A percentile compares a stretch with the other conserved stretches of the same genome.
phyloP scores from a whole-genome alignment of 2,797 vertebrate genomes.

The Coreius guichenoti region DNA sequence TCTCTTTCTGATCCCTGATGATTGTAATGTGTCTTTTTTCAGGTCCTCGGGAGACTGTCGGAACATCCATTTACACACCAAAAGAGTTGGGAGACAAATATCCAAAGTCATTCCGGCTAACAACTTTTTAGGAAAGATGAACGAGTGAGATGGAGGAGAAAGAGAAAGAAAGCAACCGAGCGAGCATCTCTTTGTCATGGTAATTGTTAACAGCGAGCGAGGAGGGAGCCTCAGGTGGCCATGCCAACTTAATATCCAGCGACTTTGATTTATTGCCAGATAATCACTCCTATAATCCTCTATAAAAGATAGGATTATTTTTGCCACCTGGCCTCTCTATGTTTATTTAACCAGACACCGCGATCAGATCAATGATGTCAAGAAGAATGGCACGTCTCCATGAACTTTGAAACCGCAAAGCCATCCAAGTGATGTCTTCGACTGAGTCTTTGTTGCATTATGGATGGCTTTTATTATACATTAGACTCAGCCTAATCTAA shows the following conservation, averaged over 20 bases:
- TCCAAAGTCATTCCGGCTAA: conserved; percentile 57
- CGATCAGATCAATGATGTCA: conserved; percentile 48
- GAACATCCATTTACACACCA: conserved; percentile 59
- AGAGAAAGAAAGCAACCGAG: conserved; percentile 21
- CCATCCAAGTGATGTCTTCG: conserved; percentile 18
- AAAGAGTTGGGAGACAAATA: conserved; percentile 56
- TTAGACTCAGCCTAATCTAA: conserved; percentile 21
- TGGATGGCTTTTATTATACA: conserved; percentile 19
- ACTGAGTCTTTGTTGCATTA: conserved; percentile 26
- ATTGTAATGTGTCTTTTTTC: conserved; percentile 57
- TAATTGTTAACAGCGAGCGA: conserved; percentile 40
- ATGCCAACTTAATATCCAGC: conserved; percentile 56
- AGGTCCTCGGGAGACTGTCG: conserved; percentile 38
- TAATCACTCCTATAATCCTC: conserved; percentile 61
- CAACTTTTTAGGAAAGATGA: conserved; percentile 57
- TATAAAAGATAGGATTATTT: conserved; percentile 59
- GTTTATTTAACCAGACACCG: conserved; percentile 57
- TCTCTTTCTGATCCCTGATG: conserved; percentile 57
- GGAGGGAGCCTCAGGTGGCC: conserved; percentile 56
- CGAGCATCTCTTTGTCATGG: conserved; percentile 44
- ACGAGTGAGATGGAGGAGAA: conserved; percentile 15
- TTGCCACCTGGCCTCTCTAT: conserved; percentile 57
- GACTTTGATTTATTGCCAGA: conserved; percentile 63
- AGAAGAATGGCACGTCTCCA: conserved; percentile 29
- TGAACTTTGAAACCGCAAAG: conserved; percentile 35